These are phyloP conservation scores for Lasioglossum zephyrum DNA, from an alignment of 2,888 invertebrate species.

Conservation along the genomic window DNA sequence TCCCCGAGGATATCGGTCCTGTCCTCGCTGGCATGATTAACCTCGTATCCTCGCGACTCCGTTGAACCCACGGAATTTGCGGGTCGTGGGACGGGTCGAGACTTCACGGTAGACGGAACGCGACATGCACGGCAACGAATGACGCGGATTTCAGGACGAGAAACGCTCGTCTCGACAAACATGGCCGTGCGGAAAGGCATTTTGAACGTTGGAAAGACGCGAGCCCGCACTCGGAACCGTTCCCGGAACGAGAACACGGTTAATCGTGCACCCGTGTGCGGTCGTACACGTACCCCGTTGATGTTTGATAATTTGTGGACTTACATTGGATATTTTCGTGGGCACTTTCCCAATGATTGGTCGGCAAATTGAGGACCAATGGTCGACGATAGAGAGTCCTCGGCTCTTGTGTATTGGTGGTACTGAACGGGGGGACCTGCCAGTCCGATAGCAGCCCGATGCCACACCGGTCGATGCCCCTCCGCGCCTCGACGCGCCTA, in stretches of 20 bases:
- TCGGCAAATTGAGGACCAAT: conserved; percentile 94
- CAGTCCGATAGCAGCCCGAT: conserved; percentile 81
- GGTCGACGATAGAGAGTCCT: conserved; percentile 89
- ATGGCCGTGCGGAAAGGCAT: conserved; percentile 76
- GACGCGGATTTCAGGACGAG: conserved; percentile 57
- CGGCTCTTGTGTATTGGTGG: conserved; percentile 90
- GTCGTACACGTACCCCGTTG: conserved; percentile 68
- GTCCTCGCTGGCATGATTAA: conserved; percentile 35
- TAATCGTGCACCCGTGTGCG: conserved; percentile 64
- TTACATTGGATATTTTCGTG: conserved; percentile 90
- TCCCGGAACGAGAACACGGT: conserved; percentile 59
- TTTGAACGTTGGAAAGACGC: conserved; percentile 55
- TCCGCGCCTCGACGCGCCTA: conserved; percentile 68
- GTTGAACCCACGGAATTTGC: conserved; percentile 10
- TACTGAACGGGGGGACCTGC: conserved; percentile 85
- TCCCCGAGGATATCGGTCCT: conserved; percentile 46
- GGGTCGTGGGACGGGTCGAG: conserved; percentile 3
- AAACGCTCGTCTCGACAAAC: conserved; percentile 75
- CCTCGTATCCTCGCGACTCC: conserved; percentile 21
- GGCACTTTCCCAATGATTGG: conserved; percentile 95
- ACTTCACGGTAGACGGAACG: conserved; percentile 25
- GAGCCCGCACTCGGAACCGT: conserved; percentile 30
- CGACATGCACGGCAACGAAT: conserved; percentile 56
- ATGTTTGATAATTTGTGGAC: conserved; percentile 89
- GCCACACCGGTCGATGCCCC: conserved; percentile 82